Evolutionary conservation across 2,797 vertebrate species (phyloP), one percentile per base, ranked within the genome.

Genomic region (Gephyroberyx darwinii): DNA sequence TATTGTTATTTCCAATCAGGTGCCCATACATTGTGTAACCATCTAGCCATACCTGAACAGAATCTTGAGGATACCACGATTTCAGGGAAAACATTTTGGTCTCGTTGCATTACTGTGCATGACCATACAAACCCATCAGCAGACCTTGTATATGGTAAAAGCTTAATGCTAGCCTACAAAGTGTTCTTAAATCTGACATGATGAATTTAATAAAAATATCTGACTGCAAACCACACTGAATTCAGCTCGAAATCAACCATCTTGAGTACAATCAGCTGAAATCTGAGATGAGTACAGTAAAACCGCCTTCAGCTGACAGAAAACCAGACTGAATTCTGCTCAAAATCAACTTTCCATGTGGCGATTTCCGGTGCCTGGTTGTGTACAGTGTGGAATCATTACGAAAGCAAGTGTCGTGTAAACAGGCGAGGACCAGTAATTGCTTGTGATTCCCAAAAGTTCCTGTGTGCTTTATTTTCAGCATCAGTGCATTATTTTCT

Each of bases 401-500:
- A 87, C 22, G 4, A 71, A 78, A 76, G 75, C 74, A 81, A 54
- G 73, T 73, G 73, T 84, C 17, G 55, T 71, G 84, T 77, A 79
- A 87, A 90, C 73, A 79, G 77, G 65, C 53, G 6, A 56, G 43
- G 65, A 77, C 75, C 55, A 20, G 76, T 90, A 90, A 93, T 90
- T 85, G 72, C 66, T 5, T 84, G 75, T 22, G 62, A 92, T 85
- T 88, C 76, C 86, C 86, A 76, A 78, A 88, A 83, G 82, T 88
- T 89, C 69, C 56, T 12, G 16, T 74, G 77, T 75, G 67, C 77
- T 87, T 88, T 74, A 74, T 86, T 90, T 92, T 89, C 88, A 84
- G 86, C 84, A 76, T 77, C 70, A 62, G 67, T 80, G 83, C 77
- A 86, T 90, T 91, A 85, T 90, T 92, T 88, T 73, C 83, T 85